These are phyloP conservation scores for Notechis scutatus DNA, from an alignment of 2,113 vertebrate genomes.

Conservation along the genomic window DNA sequence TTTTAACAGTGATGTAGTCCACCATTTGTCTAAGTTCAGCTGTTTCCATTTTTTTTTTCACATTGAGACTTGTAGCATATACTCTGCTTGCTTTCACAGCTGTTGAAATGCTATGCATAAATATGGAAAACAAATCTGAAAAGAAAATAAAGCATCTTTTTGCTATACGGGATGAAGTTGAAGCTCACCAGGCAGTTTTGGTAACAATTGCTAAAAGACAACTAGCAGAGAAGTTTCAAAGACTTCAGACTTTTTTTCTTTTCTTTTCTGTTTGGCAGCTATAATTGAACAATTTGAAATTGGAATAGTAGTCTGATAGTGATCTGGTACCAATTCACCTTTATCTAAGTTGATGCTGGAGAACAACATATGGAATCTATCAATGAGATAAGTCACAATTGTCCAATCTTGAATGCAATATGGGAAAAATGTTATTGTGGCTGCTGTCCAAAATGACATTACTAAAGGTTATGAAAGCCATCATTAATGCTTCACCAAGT, in stretches of 20 bases:
- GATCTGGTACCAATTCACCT: background rate
- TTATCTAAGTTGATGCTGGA: background rate
- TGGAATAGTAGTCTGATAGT: background rate
- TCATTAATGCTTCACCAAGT: background rate
- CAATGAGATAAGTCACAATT: background rate
- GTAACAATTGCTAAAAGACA: background rate
- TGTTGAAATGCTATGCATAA: background rate
- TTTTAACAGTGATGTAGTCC: background rate
- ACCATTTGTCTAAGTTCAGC: background rate
- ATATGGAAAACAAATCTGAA: background rate
- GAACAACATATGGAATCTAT: background rate
- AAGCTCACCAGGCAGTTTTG: background rate
- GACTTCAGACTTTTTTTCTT: background rate
- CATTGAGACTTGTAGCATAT: background rate
- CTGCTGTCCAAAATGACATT: background rate
- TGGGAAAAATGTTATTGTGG: background rate
- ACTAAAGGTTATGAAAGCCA: background rate
- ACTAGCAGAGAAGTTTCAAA: background rate
- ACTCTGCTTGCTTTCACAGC: background rate
- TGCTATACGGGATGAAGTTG: background rate
- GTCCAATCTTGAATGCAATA: background rate
- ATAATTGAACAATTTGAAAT: background rate
- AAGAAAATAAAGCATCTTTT: background rate
- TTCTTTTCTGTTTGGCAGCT: background rate
- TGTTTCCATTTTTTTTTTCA: background rate